Conservation (phyloP, 2,797 vertebrate species). For the Mallotus villosus region DNA sequence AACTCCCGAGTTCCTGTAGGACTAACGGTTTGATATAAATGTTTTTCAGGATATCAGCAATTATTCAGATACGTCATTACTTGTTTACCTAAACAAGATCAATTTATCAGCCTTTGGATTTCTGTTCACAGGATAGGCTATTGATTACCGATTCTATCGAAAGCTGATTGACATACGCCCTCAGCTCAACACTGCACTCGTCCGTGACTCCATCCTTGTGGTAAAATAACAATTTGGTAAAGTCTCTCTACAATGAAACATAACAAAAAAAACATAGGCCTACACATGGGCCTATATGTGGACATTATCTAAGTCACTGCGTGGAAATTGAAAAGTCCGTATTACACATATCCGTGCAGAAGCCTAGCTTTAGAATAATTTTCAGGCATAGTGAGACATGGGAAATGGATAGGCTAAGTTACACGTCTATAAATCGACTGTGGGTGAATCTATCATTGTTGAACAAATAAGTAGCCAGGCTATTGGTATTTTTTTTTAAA, state of each 20-base stretch:
- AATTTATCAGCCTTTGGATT: constrained; percentile 32
- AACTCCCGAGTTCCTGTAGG: not conserved
- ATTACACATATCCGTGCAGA: no score
- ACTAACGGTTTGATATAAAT: not conserved
- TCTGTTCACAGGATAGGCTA: constrained; percentile 43
- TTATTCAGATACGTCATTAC: constrained; percentile 16
- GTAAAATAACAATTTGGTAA: not conserved
- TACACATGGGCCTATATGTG: not conserved
- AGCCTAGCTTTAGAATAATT: no score
- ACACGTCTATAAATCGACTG: constrained; percentile 4
- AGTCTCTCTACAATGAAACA: not conserved
- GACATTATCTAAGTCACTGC: not conserved
- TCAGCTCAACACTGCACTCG: not conserved
- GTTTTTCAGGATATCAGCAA: constrained; percentile 2
- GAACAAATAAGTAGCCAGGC: no score
- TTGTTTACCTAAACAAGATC: constrained; percentile 14
- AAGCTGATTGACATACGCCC: constrained; percentile 13
- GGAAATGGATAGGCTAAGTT: not conserved
- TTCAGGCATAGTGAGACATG: not conserved
- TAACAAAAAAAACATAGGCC: not conserved
- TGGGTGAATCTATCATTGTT: not conserved
- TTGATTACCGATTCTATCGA: constrained; percentile 58
- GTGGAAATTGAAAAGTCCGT: not conserved
- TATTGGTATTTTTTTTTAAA: no score
- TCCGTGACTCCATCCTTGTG: not conserved